phyloP scores from a whole-genome alignment of 2,888 invertebrate genomes.

The Anorthoa munda region DNA sequence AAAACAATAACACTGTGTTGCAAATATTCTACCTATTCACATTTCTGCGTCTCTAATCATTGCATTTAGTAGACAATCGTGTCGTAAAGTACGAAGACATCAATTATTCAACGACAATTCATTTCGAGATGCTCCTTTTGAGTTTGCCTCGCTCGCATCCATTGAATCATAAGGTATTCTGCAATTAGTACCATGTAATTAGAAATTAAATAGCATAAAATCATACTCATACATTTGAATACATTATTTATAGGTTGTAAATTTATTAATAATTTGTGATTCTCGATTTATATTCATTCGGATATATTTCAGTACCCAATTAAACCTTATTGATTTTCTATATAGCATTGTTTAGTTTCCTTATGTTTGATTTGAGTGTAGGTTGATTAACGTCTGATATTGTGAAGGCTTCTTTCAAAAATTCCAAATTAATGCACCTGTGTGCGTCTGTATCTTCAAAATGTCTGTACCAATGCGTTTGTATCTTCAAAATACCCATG shows the following conservation, averaged over 20 bases:
- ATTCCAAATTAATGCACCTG: background rate
- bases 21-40: slow-evolving; percentile 40
- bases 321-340: background rate
- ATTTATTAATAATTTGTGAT: background rate
- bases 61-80: slow-evolving; percentile 58
- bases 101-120: slow-evolving; percentile 75
- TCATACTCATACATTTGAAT: slow-evolving; percentile 1
- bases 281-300: background rate
- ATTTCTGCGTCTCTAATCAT: slow-evolving; percentile 48
- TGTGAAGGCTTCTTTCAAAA: background rate
- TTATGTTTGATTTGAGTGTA: background rate
- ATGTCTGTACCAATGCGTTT: background rate
- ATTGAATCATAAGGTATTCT: slow-evolving; percentile 53
- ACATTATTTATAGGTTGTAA: background rate
- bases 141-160: slow-evolving; percentile 62
- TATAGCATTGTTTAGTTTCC: background rate
- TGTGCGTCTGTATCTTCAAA: background rate
- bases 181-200: slow-evolving; percentile 48
- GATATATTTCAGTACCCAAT: background rate
- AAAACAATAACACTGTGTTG: background rate
- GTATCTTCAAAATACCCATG: background rate
- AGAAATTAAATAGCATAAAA: slow-evolving; percentile 30
- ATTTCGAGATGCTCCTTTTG: slow-evolving; percentile 68
- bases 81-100: slow-evolving; percentile 67
- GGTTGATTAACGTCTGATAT: background rate